Evolutionary conservation across 64 coral and sea anemone genomes (phyloP), one percentile per base, ranked within the genome.

Genomic region (Pocillopora verrucosa): DNA sequence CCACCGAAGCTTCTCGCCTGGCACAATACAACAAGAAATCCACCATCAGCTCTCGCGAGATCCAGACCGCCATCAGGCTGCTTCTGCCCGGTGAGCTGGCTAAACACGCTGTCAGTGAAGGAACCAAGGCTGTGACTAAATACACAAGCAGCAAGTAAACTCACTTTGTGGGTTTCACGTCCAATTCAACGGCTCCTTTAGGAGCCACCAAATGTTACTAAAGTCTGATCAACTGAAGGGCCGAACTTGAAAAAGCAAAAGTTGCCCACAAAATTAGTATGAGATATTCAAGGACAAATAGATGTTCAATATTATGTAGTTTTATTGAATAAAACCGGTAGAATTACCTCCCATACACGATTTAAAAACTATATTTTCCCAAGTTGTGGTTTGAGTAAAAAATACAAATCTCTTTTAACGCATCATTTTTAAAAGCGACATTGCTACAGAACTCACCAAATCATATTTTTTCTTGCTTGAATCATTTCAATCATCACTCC

Each of bases 1-100:
- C 91, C 35, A 75, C 65, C 22, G 89, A 90, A 76, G 68, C 89
- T 59, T 75, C 67, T 35, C 89, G 89, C 67, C 69, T 90, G 16
- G 89, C 89, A 0, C 89, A 90, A 79, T 90, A 90, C 89, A 90
- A 90, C 89, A 90, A 90, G 82, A 85, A 85, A 45, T 85, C 82
- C 14, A 88, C 75, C 13, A 88, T 88, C 73, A 88, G 82, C 65
- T 85, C 82, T 13, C 82, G 82, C 41, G 82, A 85, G 65, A 85
- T 85, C 65, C 82, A 85, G 82, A 85, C 82, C 82, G 82, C 82
- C 82, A 85, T 85, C 82, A 85, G 82, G 82, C 64, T 85, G 19
- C 82, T 85, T 85, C 37, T 85, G 38, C 82, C 82, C 82, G 82
- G 82, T 34, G 65, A 85, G 70, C 82, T 85, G 65, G 82, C 82